phyloP scores from a whole-genome alignment of 2,888 invertebrate genomes.

The Myopa tessellatipennis region DNA sequence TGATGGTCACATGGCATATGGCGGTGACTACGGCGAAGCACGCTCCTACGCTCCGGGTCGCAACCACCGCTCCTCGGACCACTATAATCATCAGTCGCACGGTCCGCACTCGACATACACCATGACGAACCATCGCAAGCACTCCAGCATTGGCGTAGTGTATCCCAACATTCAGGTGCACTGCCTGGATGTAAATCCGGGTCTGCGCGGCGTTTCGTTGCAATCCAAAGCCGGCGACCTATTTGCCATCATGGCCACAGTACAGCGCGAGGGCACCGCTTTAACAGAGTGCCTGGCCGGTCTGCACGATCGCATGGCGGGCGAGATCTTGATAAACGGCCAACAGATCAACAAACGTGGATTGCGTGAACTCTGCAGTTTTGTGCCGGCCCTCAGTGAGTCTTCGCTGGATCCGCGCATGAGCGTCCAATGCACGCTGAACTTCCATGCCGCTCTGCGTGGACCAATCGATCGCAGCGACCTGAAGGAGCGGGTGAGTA shows the following conservation, averaged over 20 bases:
- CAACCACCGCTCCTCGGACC: slow-evolving; percentile 50
- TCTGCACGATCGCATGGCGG: slow-evolving; percentile 74
- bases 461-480: slow-evolving; percentile 70
- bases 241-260: slow-evolving; percentile 89
- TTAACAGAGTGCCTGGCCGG: slow-evolving; percentile 89
- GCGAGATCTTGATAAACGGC: slow-evolving; percentile 89
- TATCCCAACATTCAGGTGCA: slow-evolving; percentile 69
- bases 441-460: slow-evolving; percentile 81
- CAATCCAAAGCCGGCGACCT: slow-evolving; percentile 93
- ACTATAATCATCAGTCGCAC: neutral
- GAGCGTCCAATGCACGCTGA: slow-evolving; percentile 89
- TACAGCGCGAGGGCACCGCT: slow-evolving; percentile 86
- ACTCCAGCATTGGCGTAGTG: slow-evolving; percentile 64
- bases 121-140: slow-evolving; percentile 61
- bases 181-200: slow-evolving; percentile 87
- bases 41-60: slow-evolving; percentile 62
- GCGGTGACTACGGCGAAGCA: slow-evolving; percentile 62
- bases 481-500: slow-evolving; percentile 77
- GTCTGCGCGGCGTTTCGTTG: slow-evolving; percentile 76
- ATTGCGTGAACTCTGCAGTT: slow-evolving; percentile 78
- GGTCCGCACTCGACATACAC: slow-evolving; percentile 48
- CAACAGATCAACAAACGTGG: slow-evolving; percentile 80
- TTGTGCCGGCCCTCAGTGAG: slow-evolving; percentile 64
- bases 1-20: slow-evolving; percentile 51
- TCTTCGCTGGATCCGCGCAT: slow-evolving; percentile 75